A percentile compares a stretch with the other conserved stretches of the same genome.
These are phyloP conservation scores for Myioborus melanocephalus DNA, from an alignment of 2,797 vertebrate species.

Conservation along the genomic window DNA sequence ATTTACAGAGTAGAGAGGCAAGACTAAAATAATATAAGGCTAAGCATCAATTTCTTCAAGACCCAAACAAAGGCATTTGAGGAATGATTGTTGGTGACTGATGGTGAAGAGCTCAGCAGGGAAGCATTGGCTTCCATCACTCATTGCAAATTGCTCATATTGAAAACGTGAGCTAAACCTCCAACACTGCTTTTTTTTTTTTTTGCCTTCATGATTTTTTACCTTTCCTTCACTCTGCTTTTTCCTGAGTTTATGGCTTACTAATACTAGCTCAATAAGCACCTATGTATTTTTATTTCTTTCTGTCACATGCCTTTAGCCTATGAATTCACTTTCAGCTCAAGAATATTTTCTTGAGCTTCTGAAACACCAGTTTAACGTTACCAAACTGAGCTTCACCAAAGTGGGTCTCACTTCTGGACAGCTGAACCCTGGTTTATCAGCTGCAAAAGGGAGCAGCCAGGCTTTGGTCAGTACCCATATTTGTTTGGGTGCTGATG, in stretches of 20 bases:
- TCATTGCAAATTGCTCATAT: not conserved
- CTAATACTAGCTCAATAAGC: not conserved
- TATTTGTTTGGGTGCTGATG: not conserved
- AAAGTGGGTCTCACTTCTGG: not conserved
- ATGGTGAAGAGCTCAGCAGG: not conserved
- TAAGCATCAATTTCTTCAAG: not conserved
- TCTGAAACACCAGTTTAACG: not conserved
- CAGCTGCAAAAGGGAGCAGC: not conserved
- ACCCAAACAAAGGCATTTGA: not conserved
- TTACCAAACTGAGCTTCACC: not conserved
- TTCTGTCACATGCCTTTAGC: not conserved
- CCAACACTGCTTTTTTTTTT: not conserved
- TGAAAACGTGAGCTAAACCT: not conserved
- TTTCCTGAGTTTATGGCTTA: not conserved
- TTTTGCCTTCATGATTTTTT: not conserved
- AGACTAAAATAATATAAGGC: not conserved
- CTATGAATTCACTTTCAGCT: not conserved
- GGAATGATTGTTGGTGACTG: not conserved
- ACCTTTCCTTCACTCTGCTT: not conserved
- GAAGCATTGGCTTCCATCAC: not conserved
- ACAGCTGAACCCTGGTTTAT: not conserved
- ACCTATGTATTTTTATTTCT: not conserved
- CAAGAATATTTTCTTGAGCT: not conserved
- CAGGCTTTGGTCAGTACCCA: not conserved
- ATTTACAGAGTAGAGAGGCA: not conserved